phyloP scores from a whole-genome alignment of 2,888 invertebrate species.

The Callimorpha dominula region DNA sequence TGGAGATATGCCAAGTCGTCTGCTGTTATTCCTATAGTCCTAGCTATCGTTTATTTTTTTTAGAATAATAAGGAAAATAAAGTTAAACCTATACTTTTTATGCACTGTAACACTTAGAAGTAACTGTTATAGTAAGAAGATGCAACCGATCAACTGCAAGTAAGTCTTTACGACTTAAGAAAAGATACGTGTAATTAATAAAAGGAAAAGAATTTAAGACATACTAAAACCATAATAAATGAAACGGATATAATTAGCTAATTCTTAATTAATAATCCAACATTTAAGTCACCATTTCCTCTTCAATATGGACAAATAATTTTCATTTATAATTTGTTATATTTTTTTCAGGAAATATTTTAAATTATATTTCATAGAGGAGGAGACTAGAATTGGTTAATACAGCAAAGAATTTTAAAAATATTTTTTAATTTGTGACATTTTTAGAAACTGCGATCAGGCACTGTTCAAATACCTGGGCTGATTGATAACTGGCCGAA shows the following conservation, averaged over 20 bases:
- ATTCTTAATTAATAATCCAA: constrained; percentile 1
- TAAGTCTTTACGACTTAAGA: too few relatives aligned
- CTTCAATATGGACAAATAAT: background rate
- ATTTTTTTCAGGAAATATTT: background rate
- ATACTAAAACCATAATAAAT: background rate
- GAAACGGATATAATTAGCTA: constrained; percentile 3
- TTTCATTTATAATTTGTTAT: constrained; percentile 5
- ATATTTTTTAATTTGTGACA: background rate
- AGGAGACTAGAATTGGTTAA: background rate
- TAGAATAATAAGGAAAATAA: too few relatives aligned
- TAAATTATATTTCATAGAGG: background rate
- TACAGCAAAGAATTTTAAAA: background rate
- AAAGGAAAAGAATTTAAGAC: too few relatives aligned
- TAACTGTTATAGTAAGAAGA: background rate
- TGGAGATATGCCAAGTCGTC: too few relatives aligned
- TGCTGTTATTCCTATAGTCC: too few relatives aligned
- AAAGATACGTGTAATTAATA: too few relatives aligned
- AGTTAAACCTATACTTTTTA: background rate
- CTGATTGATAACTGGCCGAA: too few relatives aligned
- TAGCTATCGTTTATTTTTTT: too few relatives aligned
- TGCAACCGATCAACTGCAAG: background rate
- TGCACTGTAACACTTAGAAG: background rate
- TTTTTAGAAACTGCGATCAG: constrained; percentile 16
- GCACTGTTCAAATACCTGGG: constrained; percentile 12
- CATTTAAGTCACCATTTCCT: constrained; percentile 1